phyloP scores from a whole-genome alignment of 2,113 vertebrate genomes.

The Sakesphorus luctuosus region DNA sequence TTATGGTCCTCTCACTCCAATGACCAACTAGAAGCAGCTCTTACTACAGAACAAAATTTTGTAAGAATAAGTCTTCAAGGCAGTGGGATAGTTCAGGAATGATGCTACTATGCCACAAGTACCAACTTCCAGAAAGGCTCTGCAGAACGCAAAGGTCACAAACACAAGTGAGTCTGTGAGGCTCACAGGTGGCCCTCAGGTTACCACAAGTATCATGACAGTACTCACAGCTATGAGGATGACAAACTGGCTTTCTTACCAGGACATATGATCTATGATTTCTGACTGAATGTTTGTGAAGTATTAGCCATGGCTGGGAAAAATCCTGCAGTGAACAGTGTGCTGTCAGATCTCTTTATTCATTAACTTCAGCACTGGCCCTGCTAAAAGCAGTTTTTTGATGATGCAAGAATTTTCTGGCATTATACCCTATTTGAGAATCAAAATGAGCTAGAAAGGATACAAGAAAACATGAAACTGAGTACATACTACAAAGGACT shows the following conservation, averaged over 20 bases:
- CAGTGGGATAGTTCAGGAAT: neutral
- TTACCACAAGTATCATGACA: rapidly evolving
- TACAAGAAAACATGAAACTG: neutral
- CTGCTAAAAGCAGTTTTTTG: neutral
- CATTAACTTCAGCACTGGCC: neutral
- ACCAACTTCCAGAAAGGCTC: neutral
- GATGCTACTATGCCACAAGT: neutral
- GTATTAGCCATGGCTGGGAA: neutral
- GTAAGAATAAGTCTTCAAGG: neutral
- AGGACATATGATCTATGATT: neutral
- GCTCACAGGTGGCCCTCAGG: neutral
- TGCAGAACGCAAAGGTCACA: neutral
- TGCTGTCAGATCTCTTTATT: neutral
- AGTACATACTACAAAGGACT: neutral
- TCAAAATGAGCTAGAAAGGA: neutral
- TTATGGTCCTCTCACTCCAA: neutral
- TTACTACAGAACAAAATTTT: neutral
- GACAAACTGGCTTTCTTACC: neutral
- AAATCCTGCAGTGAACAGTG: neutral
- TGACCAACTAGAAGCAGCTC: neutral
- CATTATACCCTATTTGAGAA: neutral
- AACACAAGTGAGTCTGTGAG: neutral
- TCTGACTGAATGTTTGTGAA: neutral
- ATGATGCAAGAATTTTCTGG: neutral
- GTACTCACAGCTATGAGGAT: neutral